phyloP scores from a whole-genome alignment of 1,140 invertebrate species.

The Solenopsis invicta region DNA sequence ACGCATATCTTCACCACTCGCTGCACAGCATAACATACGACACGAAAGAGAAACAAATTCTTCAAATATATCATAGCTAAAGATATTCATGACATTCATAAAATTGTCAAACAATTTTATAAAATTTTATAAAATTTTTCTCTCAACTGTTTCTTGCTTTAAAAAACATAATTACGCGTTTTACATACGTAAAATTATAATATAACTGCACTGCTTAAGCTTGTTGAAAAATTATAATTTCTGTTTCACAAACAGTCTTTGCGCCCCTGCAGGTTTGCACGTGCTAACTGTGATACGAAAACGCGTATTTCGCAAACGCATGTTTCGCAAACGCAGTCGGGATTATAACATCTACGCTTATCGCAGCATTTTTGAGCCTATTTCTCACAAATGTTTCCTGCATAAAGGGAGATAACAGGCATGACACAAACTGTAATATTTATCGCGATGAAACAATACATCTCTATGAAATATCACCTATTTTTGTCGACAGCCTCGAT shows the following conservation, averaged over 20 bases:
- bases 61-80: not conserved
- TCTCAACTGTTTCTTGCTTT: not conserved
- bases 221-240: constrained; percentile 23
- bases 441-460: constrained; percentile 1
- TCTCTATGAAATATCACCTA: not conserved
- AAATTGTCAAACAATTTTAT: not conserved
- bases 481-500: not conserved
- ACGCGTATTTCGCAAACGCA: too few relatives aligned
- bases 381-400: constrained; percentile 2
- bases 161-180: not conserved
- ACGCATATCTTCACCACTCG: not conserved
- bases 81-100: not conserved
- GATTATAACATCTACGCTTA: constrained; percentile 2
- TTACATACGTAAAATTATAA: constrained; percentile 5
- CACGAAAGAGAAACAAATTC: not conserved
- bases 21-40: not conserved
- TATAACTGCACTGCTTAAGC: not conserved
- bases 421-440: constrained; percentile 13
- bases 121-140: not conserved
- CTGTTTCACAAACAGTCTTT: not conserved
- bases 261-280: not conserved
- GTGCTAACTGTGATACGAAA: not conserved
- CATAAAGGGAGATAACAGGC: not conserved
- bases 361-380: not conserved
- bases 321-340: not conserved